Evolutionary conservation across 2,888 invertebrate species (phyloP), one percentile per base, ranked within the genome.

Genomic region (Cloeon dipterum): DNA sequence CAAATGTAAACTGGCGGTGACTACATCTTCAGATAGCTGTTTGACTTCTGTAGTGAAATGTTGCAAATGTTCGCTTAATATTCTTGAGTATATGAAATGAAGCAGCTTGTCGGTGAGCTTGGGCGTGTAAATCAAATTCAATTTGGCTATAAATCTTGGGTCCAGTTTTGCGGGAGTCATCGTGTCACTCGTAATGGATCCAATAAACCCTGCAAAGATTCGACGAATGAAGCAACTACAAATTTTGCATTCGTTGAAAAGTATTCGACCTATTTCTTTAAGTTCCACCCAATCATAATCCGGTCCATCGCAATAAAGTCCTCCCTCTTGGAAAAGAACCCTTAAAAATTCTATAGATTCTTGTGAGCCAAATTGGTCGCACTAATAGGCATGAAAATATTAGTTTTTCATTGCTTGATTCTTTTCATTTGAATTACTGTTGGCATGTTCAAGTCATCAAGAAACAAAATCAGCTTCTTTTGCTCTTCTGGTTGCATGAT

Each of bases 391-490:
- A 37, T n/a, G 32, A n/a, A n/a, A n/a, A n/a, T n/a, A n/a, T n/a
- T n/a, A n/a, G n/a, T n/a, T n/a, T n/a, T n/a, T n/a, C n/a, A n/a
- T n/a, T n/a, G n/a, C n/a, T n/a, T n/a, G n/a, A 33, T 8, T 5
- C 5, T 4, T 8, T 16, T 7, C 13, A 5, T 18, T 13, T 13
- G 13, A 20, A 32, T 13, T 33, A 77, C 74, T 57, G 74, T 68
- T 21, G 91, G 89, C 88, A 89, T 89, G 52, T 89, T 88, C 74
- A 91, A 76, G 51, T 93, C 89, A 50, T 93, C 91, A 44, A 91
- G 76, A 51, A 91, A 93, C 43, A 85, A 70, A 25, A 89, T 66
- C 52, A 91, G 66, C 49, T 78, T 76, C 58, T 86, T 91, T 21
- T 89, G 89, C 40, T 81, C 68, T 0, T 86, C 79, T 23, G 91